phyloP scores from a whole-genome alignment of 2,888 invertebrate species.

The Rhopalosiphum nymphaeae region DNA sequence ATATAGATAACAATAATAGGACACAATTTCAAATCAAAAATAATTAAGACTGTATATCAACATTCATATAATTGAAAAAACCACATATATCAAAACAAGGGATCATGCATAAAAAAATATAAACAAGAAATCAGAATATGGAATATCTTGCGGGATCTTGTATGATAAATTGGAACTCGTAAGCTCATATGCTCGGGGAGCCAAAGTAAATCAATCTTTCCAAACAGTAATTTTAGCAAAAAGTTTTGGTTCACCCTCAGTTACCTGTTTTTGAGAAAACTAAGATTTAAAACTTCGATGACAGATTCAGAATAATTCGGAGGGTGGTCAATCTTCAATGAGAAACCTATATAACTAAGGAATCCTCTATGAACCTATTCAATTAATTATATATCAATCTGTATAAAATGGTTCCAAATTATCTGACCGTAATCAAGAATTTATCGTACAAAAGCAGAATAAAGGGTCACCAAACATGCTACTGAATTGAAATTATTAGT shows the following conservation, averaged over 20 bases:
- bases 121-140: neutral
- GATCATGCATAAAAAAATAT: neutral
- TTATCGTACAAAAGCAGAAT: neutral
- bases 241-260: neutral
- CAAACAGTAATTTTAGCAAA: neutral
- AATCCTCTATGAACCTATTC: neutral
- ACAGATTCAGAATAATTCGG: neutral
- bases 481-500: neutral
- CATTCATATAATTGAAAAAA: neutral
- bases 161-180: neutral
- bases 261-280: neutral
- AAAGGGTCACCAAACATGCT: neutral
- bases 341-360: neutral
- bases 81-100: neutral
- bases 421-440: neutral
- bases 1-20: neutral
- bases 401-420: neutral
- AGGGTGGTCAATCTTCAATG: neutral
- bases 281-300: neutral
- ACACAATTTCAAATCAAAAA: neutral
- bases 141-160: neutral
- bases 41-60: neutral
- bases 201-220: neutral
- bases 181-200: neutral
- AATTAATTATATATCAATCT: neutral